phyloP scores from a whole-genome alignment of 1,140 invertebrate genomes.

The Whitmania pigra region DNA sequence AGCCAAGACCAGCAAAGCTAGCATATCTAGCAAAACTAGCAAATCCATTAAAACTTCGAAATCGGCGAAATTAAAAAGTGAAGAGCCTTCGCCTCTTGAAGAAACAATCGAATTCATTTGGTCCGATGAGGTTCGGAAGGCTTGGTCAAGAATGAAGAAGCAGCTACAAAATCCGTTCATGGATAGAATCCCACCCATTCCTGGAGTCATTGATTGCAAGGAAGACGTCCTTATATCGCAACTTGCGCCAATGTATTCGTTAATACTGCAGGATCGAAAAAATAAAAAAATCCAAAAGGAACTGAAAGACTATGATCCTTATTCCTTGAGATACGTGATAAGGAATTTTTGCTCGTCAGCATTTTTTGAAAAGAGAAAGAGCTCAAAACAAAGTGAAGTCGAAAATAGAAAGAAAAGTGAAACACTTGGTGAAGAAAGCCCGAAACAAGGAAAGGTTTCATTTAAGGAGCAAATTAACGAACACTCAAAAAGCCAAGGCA shows the following conservation, averaged over 20 bases:
- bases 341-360: constrained; percentile 9
- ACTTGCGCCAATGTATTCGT: constrained; percentile 7
- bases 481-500: too few species aligned
- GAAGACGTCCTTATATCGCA: neutral
- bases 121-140: neutral
- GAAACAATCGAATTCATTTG: constrained; percentile 12
- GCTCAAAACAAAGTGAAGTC: neutral
- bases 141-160: constrained; percentile 6
- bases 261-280: neutral
- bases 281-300: neutral
- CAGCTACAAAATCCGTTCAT: neutral
- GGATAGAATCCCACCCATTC: neutral
- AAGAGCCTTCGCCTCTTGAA: neutral
- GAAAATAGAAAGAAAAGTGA: neutral
- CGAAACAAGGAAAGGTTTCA: neutral
- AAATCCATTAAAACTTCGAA: too few species aligned
- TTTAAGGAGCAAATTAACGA: neutral
- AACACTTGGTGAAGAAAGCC: neutral
- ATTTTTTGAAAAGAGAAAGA: neutral
- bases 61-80: too few species aligned
- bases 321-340: neutral
- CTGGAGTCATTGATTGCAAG: constrained; percentile 2
- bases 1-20: too few species aligned
- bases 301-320: neutral
- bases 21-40: too few species aligned